Base-by-base conservation (phyloP, 2,113 vertebrate species). In the Hippocampus abdominalis region DNA sequence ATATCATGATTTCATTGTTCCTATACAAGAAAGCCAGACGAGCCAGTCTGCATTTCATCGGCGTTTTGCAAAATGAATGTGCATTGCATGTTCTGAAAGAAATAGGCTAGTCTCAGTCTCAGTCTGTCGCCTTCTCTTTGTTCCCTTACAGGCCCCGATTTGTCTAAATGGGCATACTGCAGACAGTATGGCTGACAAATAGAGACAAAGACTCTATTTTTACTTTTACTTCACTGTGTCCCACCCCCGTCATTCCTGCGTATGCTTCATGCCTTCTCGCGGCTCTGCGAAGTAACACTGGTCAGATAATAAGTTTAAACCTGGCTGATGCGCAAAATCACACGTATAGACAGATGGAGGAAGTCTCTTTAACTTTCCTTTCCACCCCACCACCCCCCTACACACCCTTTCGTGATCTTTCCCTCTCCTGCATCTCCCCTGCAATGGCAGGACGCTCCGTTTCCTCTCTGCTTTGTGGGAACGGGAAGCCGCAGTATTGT, bases 401-500 rank as follows among this genome's bases (percentile, higher is more conserved):
- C 42, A 42, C 8, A 2, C 61, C 16, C 48, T 36, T 75, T 20
- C 60, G 27, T 27, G 29, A 63, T 32, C 54, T 53, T 71, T 20
- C 46, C 20, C 39, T 25, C 39, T n/a, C 46, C 12, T 29, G 16
- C 5, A 36, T 25, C 65, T n/a, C 66, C 66, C 49, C 27, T 54
- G 29, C 1, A 32, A 16, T 18, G 78, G 80, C 84, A 87, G 87
- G 86, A 88, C 83, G 86, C 84, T 69, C 36, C 67, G 81, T 69
- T 90, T 90, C 89, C 89, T 90, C 82, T 77, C 66, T 36, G 61
- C 80, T 80, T 78, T 83, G 84, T 84, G 86, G 81, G 85, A 87
- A 90, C 84, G 87, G 89, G 89, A 90, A 90, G 82, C 86, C 39
- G 78, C 80, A 64, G 78, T 73, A 89, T 88, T 88, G 89, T 90